Evolutionary conservation across 2,888 invertebrate genomes (phyloP).

Genomic region (Emmelina monodactyla): DNA sequence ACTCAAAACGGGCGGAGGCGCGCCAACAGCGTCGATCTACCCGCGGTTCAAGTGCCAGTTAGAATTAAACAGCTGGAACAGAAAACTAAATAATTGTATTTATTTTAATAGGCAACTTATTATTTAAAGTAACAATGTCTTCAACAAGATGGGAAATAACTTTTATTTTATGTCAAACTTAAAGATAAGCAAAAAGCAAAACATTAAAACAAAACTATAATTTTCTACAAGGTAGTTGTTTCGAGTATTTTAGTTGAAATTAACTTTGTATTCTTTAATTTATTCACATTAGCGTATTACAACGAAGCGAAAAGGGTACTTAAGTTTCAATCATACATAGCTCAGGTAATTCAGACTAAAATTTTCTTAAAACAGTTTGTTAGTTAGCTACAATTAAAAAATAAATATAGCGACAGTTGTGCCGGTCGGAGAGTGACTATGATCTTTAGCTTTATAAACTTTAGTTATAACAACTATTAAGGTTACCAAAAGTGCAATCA

Average conservation of each 20-base stretch:
- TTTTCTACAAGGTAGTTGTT: not conserved
- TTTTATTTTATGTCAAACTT: not conserved
- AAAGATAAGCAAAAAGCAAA: not conserved
- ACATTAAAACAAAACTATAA: not conserved
- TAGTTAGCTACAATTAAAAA: no score
- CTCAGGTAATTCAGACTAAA: no score
- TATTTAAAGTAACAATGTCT: not conserved
- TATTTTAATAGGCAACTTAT: not conserved
- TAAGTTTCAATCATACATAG: no score
- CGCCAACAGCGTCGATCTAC: constrained; percentile 52
- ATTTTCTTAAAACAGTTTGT: no score
- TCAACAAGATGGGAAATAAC: not conserved
- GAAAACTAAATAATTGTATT: constrained; percentile 23
- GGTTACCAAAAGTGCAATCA: no score
- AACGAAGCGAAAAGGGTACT: constrained; percentile 39
- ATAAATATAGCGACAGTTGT: no score
- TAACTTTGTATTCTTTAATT: constrained; percentile 43
- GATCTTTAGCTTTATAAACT: no score
- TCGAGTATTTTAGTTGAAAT: constrained; percentile 5
- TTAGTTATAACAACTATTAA: no score
- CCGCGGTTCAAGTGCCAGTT: constrained; percentile 54
- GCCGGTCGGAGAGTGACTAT: no score
- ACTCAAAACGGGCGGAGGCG: constrained; percentile 42
- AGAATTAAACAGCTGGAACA: constrained; percentile 50
- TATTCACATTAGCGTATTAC: constrained; percentile 22